A percentile compares a stretch with the other conserved stretches of the same genome.
These are phyloP conservation scores for Rhagoletis zephyria DNA, from an alignment of 1,140 invertebrate species.

Conservation along the genomic window DNA sequence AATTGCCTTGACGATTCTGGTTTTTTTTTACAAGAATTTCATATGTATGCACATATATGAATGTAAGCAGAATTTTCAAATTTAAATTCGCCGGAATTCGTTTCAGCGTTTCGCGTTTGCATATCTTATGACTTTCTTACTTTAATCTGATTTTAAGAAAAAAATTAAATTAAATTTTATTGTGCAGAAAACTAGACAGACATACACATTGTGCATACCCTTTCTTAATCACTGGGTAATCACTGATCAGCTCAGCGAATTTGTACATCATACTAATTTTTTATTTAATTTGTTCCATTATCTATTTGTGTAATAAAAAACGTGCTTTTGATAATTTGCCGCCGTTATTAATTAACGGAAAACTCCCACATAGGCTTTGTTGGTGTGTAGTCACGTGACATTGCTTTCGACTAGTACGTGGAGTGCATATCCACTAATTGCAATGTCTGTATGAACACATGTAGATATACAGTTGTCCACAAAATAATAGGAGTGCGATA, in stretches of 20 bases:
- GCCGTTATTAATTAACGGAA: neutral
- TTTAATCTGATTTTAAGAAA: neutral
- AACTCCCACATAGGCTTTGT: neutral
- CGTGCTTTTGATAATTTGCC: neutral
- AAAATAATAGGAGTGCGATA: too few species aligned
- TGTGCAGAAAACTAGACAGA: too few species aligned
- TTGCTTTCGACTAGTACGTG: neutral
- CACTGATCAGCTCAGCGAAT: neutral
- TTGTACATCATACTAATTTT: neutral
- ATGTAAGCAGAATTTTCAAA: neutral
- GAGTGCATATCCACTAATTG: neutral
- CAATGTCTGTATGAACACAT: neutral
- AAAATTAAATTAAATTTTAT: too few species aligned
- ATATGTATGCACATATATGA: neutral
- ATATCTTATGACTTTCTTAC: slow-evolving; percentile 2
- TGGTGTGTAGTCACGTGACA: neutral
- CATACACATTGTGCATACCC: too few species aligned
- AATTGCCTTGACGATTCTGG: neutral
- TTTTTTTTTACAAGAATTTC: neutral
- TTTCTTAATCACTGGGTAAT: too few species aligned
- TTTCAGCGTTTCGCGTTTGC: neutral
- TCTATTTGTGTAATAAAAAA: neutral
- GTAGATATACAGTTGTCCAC: neutral
- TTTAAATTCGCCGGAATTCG: slow-evolving; percentile 4
- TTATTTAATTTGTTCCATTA: neutral